Percentiles rank a stretch among this genome's conserved stretches.
Conservation (phyloP, 64 coral and sea anemone genomes). For the Porites lutea region DNA sequence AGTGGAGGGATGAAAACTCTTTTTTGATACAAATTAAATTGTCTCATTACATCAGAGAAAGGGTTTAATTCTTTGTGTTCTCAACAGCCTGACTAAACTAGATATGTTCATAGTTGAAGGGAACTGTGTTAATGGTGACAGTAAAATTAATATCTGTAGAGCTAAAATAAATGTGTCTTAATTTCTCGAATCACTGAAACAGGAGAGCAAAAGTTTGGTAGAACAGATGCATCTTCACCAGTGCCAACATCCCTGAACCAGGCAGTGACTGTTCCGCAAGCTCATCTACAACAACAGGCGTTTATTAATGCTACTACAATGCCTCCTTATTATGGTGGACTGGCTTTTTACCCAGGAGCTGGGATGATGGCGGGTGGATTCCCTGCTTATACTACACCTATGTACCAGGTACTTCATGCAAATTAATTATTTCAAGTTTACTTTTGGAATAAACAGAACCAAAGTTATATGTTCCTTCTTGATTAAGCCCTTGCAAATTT, state of each 20-base stretch:
- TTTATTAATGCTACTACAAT: conserved; percentile 87
- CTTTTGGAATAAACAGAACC: too few relatives aligned
- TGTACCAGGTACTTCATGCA: conserved; percentile 81
- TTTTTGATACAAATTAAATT: too few relatives aligned
- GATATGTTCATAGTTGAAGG: too few relatives aligned
- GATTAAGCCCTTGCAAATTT: too few relatives aligned
- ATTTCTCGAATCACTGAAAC: background rate
- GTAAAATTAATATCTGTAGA: too few relatives aligned
- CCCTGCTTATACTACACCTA: conserved; percentile 76
- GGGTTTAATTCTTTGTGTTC: too few relatives aligned
- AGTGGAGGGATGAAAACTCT: too few relatives aligned
- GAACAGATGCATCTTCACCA: conserved; percentile 90
- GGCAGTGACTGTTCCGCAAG: conserved; percentile 65
- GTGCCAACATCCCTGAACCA: conserved; percentile 90
- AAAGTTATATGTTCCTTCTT: too few relatives aligned
- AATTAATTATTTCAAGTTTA: background rate
- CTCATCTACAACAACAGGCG: conserved; percentile 83
- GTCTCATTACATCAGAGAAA: too few relatives aligned
- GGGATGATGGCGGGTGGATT: conserved; percentile 94
- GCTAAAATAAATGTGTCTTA: too few relatives aligned
- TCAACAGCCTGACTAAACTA: too few relatives aligned
- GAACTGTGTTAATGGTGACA: too few relatives aligned
- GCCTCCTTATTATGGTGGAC: conserved; percentile 91
- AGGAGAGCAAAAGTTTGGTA: conserved; percentile 96
- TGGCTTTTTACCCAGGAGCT: conserved; percentile 95